Base-by-base conservation (phyloP, 1,140 invertebrate species). In the Cataglyphis hispanica region DNA sequence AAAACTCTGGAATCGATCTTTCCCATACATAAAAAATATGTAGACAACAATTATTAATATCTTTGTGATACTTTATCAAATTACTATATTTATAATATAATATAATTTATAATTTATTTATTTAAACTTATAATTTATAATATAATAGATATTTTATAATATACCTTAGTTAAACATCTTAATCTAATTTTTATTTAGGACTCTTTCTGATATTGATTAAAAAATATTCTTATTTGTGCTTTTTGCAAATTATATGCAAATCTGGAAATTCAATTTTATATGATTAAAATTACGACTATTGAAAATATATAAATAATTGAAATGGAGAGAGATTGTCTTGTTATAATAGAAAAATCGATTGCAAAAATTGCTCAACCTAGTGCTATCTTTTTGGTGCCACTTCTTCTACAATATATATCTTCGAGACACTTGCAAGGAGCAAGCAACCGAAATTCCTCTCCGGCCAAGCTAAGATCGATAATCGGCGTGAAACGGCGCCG, bases 401-500 rank as follows among this genome's bases (percentile, higher is more conserved):
- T 74, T 60, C 46, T 80, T 74, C 50, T 74, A 46, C 2, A 43
- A 43, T 43, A 43, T 27, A n/a, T 31, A 72, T 74, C 13, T 34
- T 69, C 31, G 16, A 40, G 31, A 60, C 25, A 46, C 31, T 78
- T 56, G 61, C 66, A 67, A 67, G 53, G n/a, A 70, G 22, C 37
- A 25, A 43, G 22, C 37, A 53, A 16, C 53, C 67, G 53, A 83
- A 83, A 83, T 70, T 40, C 72, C 67, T 34, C 53, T 43, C 25
- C 25, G 19, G 56, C 25, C 27, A 61, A 7, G 53, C n/a, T 31
- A 40, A 74, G 56, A 83, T 83, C 78, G 56, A 83, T 83, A 83
- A 83, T 83, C 67, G 37, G 53, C 78, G 67, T 74, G 67, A 83
- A 83, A 83, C 53, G 8, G 22, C 37, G 67, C 53, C 78, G 67